A percentile compares a stretch with the other conserved stretches of the same genome.
Conservation (phyloP, 2,797 vertebrate species). For the Distichodus sexfasciatus region DNA sequence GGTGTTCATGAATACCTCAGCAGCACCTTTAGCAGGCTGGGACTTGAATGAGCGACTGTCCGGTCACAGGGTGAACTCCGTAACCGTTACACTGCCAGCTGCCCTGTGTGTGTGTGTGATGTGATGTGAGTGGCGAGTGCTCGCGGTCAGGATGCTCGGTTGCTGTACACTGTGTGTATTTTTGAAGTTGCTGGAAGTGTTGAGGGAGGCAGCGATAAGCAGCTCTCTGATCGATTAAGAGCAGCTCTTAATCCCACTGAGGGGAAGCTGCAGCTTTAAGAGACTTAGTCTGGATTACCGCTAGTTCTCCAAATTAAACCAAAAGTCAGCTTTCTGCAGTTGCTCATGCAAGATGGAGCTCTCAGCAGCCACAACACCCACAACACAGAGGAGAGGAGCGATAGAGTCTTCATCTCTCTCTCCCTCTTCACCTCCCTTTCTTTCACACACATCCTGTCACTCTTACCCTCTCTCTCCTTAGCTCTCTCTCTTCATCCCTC, state of each 20-base stretch:
- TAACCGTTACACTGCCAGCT: too few relatives aligned
- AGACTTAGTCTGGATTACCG: constrained; percentile 80
- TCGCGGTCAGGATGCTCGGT: too few relatives aligned
- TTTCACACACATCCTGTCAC: too few relatives aligned
- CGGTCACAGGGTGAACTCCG: too few relatives aligned
- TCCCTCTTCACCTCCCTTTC: constrained; percentile 17
- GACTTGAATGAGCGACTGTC: too few relatives aligned
- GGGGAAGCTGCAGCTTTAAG: constrained; percentile 70
- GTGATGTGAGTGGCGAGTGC: too few relatives aligned
- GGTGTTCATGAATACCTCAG: too few relatives aligned
- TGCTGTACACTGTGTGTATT: too few relatives aligned
- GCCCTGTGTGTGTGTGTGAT: too few relatives aligned
- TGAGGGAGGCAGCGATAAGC: constrained; percentile 72
- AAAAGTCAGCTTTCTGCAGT: constrained; percentile 77
- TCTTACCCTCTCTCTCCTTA: not conserved
- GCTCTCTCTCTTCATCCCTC: too few relatives aligned
- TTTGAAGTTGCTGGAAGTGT: constrained; percentile 43
- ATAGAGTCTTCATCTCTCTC: constrained; percentile 65
- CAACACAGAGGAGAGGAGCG: constrained; percentile 57
- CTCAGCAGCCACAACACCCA: constrained; percentile 59
- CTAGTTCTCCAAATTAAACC: constrained; percentile 83
- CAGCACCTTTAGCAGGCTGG: too few relatives aligned
- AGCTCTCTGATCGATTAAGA: constrained; percentile 80
- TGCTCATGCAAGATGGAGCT: constrained; percentile 73
- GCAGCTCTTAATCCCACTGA: constrained; percentile 74